Conservation (phyloP, 2,797 vertebrate genomes). For the Melanotaenia nigrans region DNA sequence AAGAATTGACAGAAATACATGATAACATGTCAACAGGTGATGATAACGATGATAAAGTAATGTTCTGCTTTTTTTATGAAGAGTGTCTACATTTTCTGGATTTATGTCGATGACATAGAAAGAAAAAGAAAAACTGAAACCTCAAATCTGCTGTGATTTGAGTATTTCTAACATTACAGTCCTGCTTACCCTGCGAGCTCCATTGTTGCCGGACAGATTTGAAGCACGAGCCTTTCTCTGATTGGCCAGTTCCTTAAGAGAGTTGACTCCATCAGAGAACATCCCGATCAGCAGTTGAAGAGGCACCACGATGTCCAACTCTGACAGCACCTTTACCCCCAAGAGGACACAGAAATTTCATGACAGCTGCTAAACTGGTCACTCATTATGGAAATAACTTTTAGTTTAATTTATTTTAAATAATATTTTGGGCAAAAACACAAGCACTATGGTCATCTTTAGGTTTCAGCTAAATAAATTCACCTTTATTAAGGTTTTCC, state of each 20-base stretch:
- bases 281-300: slow-evolving; percentile 96
- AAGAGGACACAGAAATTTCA: slow-evolving; percentile 14
- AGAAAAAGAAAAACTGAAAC: not conserved
- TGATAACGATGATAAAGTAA: not conserved
- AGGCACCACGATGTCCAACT: slow-evolving; percentile 97
- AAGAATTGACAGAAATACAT: not conserved
- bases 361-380: not conserved
- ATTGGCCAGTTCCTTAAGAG: slow-evolving; percentile 96
- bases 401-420: not conserved
- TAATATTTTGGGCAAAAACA: not conserved
- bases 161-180: not conserved
- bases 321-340: slow-evolving; percentile 90
- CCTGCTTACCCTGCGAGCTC: slow-evolving; percentile 90
- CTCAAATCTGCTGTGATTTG: not conserved
- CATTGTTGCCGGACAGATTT: slow-evolving; percentile 88
- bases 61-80: not conserved
- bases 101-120: not conserved
- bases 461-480: not conserved
- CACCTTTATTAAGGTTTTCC: not conserved
- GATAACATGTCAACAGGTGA: slow-evolving; percentile 8
- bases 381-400: not conserved
- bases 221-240: slow-evolving; percentile 90
- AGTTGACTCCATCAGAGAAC: slow-evolving; percentile 99
- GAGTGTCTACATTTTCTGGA: not conserved
- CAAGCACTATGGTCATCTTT: not conserved